A percentile compares a stretch with the other conserved stretches of the same genome.
These are phyloP conservation scores for Barypeithes pellucidus DNA, from an alignment of 2,888 invertebrate species.

Conservation along the genomic window DNA sequence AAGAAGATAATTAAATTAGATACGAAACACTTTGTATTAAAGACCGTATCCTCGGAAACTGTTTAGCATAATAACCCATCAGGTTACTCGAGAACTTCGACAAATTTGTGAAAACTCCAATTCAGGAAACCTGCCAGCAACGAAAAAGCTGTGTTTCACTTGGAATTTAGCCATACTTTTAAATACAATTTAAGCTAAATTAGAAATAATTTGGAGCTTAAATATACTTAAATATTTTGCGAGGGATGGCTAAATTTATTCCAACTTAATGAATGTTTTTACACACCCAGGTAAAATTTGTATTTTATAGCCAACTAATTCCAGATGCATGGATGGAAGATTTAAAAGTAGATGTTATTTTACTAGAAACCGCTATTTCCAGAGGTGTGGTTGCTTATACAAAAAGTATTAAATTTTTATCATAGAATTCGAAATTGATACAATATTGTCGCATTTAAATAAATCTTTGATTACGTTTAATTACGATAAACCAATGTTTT, in stretches of 20 bases:
- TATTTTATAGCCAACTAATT: no score
- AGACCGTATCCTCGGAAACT: conserved; percentile 5
- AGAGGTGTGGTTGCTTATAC: no score
- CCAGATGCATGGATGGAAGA: no score
- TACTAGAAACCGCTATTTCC: no score
- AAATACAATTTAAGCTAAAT: conserved; percentile 26
- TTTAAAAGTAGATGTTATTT: no score
- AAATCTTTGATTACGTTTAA: no score
- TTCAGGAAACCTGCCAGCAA: conserved; percentile 15
- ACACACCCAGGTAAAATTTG: no score
- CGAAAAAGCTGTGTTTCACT: conserved; percentile 18
- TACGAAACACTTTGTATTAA: conserved; percentile 30
- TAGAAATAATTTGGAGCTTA: conserved; percentile 16
- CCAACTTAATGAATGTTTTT: not conserved
- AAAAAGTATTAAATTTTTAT: no score
- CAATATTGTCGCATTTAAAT: no score
- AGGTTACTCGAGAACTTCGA: conserved; percentile 14
- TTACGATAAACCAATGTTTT: no score
- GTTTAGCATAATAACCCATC: conserved; percentile 32
- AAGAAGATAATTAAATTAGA: conserved; percentile 22
- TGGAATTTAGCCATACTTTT: conserved; percentile 24
- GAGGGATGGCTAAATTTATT: not conserved
- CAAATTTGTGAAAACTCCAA: conserved; percentile 33
- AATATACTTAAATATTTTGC: conserved; percentile 13
- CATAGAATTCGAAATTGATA: no score